These are phyloP conservation scores for Formica aserva DNA, from an alignment of 2,888 invertebrate species.

Conservation along the genomic window DNA sequence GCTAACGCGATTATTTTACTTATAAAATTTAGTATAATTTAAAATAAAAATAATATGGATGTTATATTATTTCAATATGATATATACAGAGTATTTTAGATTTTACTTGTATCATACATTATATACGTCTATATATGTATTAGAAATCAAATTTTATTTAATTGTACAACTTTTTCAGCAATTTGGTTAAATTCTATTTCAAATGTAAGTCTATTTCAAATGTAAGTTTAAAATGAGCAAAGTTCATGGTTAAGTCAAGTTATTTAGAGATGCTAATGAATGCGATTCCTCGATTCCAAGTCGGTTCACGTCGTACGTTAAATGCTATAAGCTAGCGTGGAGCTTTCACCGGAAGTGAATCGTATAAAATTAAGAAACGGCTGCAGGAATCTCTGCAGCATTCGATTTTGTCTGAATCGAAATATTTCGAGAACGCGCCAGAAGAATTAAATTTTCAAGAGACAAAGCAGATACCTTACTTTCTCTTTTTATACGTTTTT, in stretches of 20 bases:
- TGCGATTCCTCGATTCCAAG: conserved; percentile 10
- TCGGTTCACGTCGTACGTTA: conserved; percentile 14
- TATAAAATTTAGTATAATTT: conserved; percentile 5
- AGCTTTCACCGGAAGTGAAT: conserved; percentile 52
- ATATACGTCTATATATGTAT: background rate
- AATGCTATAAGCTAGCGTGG: background rate
- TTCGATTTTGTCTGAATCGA: conserved; percentile 61
- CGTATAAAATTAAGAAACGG: conserved; percentile 22
- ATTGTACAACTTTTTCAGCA: background rate
- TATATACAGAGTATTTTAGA: background rate
- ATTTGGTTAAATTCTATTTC: background rate
- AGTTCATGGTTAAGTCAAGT: background rate
- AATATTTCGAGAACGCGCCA: conserved; percentile 53
- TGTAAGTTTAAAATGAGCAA: background rate
- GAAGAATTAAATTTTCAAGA: conserved; percentile 53
- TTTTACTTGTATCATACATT: background rate
- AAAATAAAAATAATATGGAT: background rate
- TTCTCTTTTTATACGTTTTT: conserved; percentile 22
- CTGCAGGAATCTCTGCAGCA: conserved; percentile 41
- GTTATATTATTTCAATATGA: conserved; percentile 1
- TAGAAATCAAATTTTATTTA: background rate
- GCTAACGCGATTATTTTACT: background rate
- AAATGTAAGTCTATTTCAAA: background rate
- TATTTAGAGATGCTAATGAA: conserved; percentile 42
- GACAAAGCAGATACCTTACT: conserved; percentile 65